A percentile compares a stretch with the other conserved stretches of the same genome.
Evolutionary conservation across 2,113 vertebrate species (phyloP).

Genomic region (Clupea harengus): DNA sequence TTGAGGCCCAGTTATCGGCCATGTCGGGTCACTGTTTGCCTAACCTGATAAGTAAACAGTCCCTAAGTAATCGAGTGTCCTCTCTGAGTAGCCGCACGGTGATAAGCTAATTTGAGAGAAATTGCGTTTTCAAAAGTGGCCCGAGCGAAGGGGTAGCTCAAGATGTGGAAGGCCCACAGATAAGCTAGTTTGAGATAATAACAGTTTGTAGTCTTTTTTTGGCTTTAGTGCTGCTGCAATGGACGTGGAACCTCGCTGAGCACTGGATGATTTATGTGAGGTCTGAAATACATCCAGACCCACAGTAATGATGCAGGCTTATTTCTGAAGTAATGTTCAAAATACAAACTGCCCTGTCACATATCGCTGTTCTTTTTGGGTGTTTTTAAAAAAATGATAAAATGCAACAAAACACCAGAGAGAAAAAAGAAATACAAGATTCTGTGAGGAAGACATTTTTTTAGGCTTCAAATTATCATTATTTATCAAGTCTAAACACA

Average conservation of each 20-base stretch:
- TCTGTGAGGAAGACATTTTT: no score
- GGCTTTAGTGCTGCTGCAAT: neutral
- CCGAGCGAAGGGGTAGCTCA: neutral
- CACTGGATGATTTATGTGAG: neutral
- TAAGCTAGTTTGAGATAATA: neutral
- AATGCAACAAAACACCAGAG: no score
- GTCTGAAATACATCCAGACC: neutral
- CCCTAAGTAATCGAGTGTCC: neutral
- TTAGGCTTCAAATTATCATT: neutral
- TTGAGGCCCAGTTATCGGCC: neutral
- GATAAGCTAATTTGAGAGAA: constrained; percentile 6
- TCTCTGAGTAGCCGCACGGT: neutral
- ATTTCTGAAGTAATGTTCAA: neutral
- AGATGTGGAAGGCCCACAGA: neutral
- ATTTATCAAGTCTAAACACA: neutral
- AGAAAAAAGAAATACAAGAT: no score
- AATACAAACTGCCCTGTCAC: neutral
- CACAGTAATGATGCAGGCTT: neutral
- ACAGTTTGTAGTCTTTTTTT: neutral
- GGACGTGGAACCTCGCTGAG: neutral
- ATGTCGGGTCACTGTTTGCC: constrained; percentile 9
- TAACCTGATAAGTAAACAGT: neutral
- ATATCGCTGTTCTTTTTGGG: neutral
- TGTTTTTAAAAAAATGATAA: no score
- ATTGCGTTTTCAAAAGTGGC: neutral